phyloP scores from a whole-genome alignment of 2,113 vertebrate genomes.

The Urocynchramus pylzowi region DNA sequence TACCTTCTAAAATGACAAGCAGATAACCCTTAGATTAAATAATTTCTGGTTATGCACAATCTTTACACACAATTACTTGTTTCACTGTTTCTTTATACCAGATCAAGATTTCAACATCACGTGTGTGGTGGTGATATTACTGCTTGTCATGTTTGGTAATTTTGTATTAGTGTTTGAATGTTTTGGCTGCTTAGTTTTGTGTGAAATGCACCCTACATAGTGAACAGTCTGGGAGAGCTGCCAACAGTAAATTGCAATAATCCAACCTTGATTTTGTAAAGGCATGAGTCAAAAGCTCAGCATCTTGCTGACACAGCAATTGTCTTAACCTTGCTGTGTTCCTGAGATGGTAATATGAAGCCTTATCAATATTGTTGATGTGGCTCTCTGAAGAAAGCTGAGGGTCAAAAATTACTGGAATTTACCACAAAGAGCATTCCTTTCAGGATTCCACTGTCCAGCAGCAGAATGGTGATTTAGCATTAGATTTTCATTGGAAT shows the following conservation, averaged over 20 bases:
- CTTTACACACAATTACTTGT: neutral
- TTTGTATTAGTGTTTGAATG: conserved; percentile 47
- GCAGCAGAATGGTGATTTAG: conserved; percentile 49
- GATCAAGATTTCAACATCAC: neutral
- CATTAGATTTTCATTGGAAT: conserved; percentile 52
- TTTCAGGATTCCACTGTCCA: conserved; percentile 24
- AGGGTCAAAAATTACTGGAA: conserved; percentile 72
- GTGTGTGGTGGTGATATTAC: neutral
- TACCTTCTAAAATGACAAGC: neutral
- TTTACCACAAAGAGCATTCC: conserved; percentile 62
- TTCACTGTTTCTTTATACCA: neutral
- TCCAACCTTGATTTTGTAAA: conserved; percentile 71
- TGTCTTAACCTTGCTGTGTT: conserved; percentile 72
- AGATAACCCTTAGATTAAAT: neutral
- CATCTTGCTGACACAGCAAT: conserved; percentile 76
- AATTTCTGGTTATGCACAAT: neutral
- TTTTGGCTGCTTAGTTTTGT: conserved; percentile 29
- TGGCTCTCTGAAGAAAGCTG: conserved; percentile 57
- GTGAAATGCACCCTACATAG: conserved; percentile 48
- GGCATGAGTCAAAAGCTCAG: conserved; percentile 71
- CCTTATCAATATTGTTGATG: conserved; percentile 72
- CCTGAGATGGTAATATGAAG: conserved; percentile 67
- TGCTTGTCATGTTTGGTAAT: neutral
- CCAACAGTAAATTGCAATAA: conserved; percentile 75
- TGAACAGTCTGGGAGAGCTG: conserved; percentile 68